Conservation (phyloP, 2,888 invertebrate genomes). For the Bombyx huttoni region DNA sequence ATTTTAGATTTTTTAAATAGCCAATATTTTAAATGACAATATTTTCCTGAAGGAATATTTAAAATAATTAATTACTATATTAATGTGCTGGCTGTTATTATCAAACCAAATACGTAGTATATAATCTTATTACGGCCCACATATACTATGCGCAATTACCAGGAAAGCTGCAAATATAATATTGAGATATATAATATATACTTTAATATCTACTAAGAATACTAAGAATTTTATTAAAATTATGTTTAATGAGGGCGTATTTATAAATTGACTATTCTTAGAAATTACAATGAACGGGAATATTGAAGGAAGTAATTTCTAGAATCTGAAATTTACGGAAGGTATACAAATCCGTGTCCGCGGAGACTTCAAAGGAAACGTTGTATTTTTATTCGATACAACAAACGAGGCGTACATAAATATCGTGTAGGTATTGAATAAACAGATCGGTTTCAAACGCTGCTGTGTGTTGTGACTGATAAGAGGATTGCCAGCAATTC, state of each 20-base stretch:
- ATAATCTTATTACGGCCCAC: neutral
- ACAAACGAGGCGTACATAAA: slow-evolving; percentile 9
- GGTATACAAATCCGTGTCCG: neutral
- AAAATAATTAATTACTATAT: no score
- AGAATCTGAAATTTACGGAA: neutral
- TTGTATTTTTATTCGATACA: slow-evolving; percentile 12
- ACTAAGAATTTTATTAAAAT: neutral
- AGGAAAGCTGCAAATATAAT: neutral
- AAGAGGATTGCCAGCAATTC: slow-evolving; percentile 42
- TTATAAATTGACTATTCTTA: neutral
- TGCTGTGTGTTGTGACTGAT: slow-evolving; percentile 30
- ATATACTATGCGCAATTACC: neutral
- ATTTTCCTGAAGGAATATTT: no score
- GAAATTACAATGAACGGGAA: neutral
- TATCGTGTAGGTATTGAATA: slow-evolving; percentile 9
- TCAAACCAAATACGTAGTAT: neutral
- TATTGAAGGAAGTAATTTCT: neutral
- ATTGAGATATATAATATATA: neutral
- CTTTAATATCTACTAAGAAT: no score
- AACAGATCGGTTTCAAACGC: slow-evolving; percentile 22
- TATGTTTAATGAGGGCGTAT: neutral
- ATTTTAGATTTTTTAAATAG: no score
- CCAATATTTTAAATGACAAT: no score
- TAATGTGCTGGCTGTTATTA: no score
- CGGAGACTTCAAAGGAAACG: slow-evolving; percentile 5